Conservation (phyloP, 2,113 vertebrate species). For the Furnarius figulus region DNA sequence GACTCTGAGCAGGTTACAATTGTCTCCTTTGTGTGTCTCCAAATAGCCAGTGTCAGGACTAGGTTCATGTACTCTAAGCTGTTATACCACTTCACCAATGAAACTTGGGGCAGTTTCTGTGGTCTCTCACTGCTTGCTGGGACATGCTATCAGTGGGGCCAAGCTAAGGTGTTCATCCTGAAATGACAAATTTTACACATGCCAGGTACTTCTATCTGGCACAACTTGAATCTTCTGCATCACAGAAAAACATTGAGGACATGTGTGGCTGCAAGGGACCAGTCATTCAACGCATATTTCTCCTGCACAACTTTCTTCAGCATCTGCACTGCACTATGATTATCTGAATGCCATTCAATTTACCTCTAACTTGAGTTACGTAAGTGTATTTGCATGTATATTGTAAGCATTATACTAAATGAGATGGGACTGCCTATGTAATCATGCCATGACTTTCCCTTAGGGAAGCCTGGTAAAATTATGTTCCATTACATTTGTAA, state of each 20-base stretch:
- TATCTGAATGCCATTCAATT: conserved; percentile 19
- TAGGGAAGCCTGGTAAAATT: conserved; percentile 63
- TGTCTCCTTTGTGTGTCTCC: background rate
- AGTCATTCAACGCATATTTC: background rate
- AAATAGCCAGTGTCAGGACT: background rate
- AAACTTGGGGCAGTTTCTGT: background rate
- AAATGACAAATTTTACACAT: fast-evolving
- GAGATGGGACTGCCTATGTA: conserved; percentile 32
- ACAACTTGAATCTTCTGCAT: background rate
- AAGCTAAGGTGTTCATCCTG: background rate
- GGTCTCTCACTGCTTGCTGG: background rate
- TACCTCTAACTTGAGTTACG: background rate
- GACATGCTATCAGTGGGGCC: no score
- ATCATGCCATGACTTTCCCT: conserved; percentile 32
- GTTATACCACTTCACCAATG: background rate
- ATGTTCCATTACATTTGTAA: conserved; percentile 68
- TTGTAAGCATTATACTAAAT: conserved; percentile 46
- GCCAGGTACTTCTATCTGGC: background rate
- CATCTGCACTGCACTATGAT: background rate
- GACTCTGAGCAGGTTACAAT: background rate
- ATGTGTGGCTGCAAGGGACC: background rate
- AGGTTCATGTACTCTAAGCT: background rate
- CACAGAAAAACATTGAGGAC: background rate
- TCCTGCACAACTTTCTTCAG: background rate
- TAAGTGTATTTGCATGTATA: conserved; percentile 27